phyloP scores from a whole-genome alignment of 2,113 vertebrate species.

The Rhadina sibilatrix region DNA sequence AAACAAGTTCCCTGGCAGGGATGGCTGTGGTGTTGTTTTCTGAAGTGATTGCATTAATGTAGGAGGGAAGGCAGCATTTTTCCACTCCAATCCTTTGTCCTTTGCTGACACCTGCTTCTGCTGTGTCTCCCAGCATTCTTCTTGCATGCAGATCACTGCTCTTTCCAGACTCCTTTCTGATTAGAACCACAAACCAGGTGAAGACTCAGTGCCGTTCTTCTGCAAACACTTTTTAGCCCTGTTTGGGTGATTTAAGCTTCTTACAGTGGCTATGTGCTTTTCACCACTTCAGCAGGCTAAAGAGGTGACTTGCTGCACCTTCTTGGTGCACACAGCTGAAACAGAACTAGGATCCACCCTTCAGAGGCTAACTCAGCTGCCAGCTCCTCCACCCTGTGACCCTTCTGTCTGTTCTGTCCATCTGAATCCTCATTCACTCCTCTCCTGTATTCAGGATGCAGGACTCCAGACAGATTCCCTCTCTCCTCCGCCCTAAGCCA shows the following conservation, averaged over 20 bases:
- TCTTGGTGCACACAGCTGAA: neutral
- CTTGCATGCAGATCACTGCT: slow-evolving; percentile 14
- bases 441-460: slow-evolving; percentile 53
- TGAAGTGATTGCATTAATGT: neutral
- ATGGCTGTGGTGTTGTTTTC: neutral
- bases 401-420: slow-evolving; percentile 1
- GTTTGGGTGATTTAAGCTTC: neutral
- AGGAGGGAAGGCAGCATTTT: neutral
- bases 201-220: neutral
- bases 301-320: neutral
- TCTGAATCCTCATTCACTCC: neutral
- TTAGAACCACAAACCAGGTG: neutral
- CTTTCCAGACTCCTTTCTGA: neutral
- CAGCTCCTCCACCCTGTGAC: neutral
- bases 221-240: neutral
- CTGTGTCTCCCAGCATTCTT: slow-evolving; percentile 17
- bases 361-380: neutral
- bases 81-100: neutral
- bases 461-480: slow-evolving; percentile 38
- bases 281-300: neutral
- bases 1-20: neutral
- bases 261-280: neutral
- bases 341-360: neutral
- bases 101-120: slow-evolving; percentile 29
- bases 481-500: slow-evolving; percentile 30